Conservation (phyloP, 2,113 vertebrate species). For the Bubo bubo region DNA sequence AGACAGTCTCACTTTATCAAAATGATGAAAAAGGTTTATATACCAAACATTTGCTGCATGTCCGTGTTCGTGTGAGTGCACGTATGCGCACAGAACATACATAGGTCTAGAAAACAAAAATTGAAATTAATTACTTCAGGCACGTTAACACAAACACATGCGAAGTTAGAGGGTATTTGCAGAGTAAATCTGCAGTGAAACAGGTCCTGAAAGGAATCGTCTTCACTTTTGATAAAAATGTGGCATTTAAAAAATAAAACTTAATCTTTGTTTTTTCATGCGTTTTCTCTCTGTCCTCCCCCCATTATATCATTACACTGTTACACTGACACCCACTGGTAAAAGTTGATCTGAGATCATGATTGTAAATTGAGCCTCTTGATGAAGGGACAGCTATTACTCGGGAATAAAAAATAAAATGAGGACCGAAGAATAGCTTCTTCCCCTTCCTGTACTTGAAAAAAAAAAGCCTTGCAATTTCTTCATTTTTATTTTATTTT, state of each 20-base stretch:
- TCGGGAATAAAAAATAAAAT: neutral
- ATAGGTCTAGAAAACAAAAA: neutral
- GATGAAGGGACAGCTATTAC: neutral
- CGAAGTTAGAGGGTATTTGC: neutral
- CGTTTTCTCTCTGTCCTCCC: neutral
- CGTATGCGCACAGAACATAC: neutral
- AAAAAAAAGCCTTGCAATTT: neutral
- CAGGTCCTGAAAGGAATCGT: neutral
- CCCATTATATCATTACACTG: constrained; percentile 29
- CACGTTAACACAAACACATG: neutral
- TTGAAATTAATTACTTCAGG: neutral
- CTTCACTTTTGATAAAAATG: neutral
- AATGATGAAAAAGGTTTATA: neutral
- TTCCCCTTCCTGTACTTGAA: neutral
- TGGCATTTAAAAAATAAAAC: constrained; percentile 14
- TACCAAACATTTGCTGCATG: neutral
- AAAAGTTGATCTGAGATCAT: constrained; percentile 34
- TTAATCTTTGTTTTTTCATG: neutral
- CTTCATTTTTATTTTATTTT: neutral
- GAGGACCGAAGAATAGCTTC: accelerated
- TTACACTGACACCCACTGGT: constrained; percentile 56
- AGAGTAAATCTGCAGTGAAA: neutral
- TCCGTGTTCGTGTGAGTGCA: neutral
- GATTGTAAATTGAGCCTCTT: neutral
- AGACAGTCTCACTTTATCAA: constrained; percentile 6